Evolutionary conservation across 2,888 invertebrate species (phyloP).

Genomic region (Deilephila elpenor): DNA sequence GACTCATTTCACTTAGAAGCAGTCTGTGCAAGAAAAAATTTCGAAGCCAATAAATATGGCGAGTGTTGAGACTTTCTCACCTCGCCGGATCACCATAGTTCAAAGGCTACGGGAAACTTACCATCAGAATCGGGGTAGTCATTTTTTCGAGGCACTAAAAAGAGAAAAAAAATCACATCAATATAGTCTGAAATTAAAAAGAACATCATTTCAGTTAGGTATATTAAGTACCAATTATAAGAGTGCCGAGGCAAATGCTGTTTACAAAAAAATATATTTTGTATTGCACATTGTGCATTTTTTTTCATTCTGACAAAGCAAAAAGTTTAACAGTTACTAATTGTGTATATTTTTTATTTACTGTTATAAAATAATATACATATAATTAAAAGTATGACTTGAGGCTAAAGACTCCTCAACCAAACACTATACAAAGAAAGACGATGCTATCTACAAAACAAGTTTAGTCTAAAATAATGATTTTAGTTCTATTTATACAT

Average conservation of each 20-base stretch:
- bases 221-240: not conserved
- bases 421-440: no score
- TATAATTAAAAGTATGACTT: no score
- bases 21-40: not conserved
- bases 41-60: not conserved
- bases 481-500: no score
- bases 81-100: not conserved
- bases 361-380: no score
- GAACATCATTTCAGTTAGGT: not conserved
- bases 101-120: slow-evolving; percentile 21
- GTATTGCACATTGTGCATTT: no score
- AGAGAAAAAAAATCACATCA: not conserved
- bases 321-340: no score
- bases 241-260: not conserved
- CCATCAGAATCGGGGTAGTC: slow-evolving; percentile 31
- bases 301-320: no score
- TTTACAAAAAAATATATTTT: no score
- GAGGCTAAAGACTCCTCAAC: no score
- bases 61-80: not conserved
- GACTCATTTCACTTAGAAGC: not conserved
- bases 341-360: no score
- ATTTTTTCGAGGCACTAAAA: slow-evolving; percentile 12
- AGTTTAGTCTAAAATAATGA: no score
- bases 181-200: not conserved
- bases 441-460: no score